Base-by-base conservation (phyloP, 2,888 invertebrate genomes). In the Tipula unca region DNA sequence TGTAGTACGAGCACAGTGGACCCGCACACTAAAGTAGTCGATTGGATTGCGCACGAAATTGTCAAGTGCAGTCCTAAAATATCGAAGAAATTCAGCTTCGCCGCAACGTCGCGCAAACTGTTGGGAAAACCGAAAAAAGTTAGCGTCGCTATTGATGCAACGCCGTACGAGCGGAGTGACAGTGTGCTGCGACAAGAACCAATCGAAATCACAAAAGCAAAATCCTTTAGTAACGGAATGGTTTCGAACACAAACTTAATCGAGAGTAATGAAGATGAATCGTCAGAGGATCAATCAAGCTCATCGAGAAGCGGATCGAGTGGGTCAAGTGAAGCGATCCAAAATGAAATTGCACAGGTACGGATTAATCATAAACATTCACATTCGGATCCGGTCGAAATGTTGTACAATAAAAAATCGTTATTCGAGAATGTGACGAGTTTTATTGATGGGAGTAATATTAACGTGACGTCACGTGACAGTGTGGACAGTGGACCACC, bases 31-130 rank as follows among this genome's bases (percentile, higher is more conserved):
- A 96, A 96, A 92, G 96, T 97, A 0, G 93, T 94, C 87, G 96
- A 96, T 88, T 96, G 97, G 97, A 96, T 97, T 88, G 94, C 95
- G 0, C 94, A 95, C 87, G 95, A 96, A 89, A 94, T 95, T 42
- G 94, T 94, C 87, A 93, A 94, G 89, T 94, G 94, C 88, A 94
- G 95, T 85, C 95, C 95, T 0, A 93, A 92, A 86, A 93, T 84
- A 14, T 54, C 36, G 14, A 84, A 86, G 14, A 86, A 86, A 54
- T 54, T 48, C 20, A 54, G 32, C 88, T 88, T 89, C 0, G 88
- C 89, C 3, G 86, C 87, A 88, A 29, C 36, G 6, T 29, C 85
- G 90, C 89, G 89, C 91, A 91, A n/a, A 91, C 92, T 82, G 90
- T 91, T 88, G 85, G 88, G 90, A 6, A 92, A 92, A 86, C 92